Percentiles rank a stretch among this genome's conserved stretches.
Evolutionary conservation across 2,888 invertebrate species (phyloP).

Genomic region (Leptura quadrifasciata): DNA sequence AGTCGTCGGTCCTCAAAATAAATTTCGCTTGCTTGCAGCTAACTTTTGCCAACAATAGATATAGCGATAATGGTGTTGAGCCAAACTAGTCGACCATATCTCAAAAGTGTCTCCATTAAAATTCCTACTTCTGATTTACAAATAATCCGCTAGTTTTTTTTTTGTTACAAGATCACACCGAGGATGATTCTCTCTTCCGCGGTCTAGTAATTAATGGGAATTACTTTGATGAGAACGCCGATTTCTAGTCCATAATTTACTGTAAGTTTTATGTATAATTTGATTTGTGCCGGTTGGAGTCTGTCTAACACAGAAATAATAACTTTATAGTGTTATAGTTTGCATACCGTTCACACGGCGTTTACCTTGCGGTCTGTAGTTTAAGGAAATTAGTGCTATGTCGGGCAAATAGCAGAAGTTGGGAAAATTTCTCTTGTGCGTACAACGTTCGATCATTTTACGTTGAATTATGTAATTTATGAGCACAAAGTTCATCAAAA

Average conservation of each 20-base stretch:
- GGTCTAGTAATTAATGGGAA: slow-evolving; percentile 43
- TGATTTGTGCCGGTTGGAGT: slow-evolving; percentile 36
- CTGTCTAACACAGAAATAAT: slow-evolving; percentile 15
- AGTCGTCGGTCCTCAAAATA: slow-evolving; percentile 21
- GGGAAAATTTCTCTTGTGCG: no score
- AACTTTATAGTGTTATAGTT: background rate
- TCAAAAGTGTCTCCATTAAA: slow-evolving; percentile 39
- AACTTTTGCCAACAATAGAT: slow-evolving; percentile 37
- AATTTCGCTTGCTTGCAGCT: slow-evolving; percentile 15
- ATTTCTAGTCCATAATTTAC: slow-evolving; percentile 43
- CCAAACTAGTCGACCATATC: slow-evolving; percentile 40
- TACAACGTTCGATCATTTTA: no score
- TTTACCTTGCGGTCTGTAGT: background rate
- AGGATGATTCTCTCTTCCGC: slow-evolving; percentile 39
- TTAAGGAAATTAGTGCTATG: no score
- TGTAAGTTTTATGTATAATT: slow-evolving; percentile 40
- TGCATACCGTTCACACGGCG: slow-evolving; percentile 10
- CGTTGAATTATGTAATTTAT: no score
- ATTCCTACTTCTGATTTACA: slow-evolving; percentile 32
- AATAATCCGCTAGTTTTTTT: slow-evolving; percentile 37
- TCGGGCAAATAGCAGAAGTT: no score
- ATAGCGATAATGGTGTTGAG: slow-evolving; percentile 24
- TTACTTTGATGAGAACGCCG: slow-evolving; percentile 42
- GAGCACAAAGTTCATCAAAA: no score
- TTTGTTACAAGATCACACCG: slow-evolving; percentile 34